Evolutionary conservation across 2,888 invertebrate species (phyloP).

Genomic region (Brachycybe producta): DNA sequence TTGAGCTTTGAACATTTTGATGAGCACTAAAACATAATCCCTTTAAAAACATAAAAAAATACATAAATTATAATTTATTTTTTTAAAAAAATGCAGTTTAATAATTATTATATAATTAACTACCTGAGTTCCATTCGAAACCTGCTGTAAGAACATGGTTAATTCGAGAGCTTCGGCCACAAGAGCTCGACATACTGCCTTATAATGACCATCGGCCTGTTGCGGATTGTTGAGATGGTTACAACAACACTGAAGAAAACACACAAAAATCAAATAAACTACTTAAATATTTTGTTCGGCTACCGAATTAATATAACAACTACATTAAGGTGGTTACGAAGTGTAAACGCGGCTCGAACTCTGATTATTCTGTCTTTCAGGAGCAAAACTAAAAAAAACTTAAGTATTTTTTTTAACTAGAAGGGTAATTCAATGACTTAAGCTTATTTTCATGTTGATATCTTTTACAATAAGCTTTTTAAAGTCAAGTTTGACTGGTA

Average conservation of each 20-base stretch:
- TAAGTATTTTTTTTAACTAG: too few species aligned
- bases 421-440: too few species aligned
- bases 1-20: slow-evolving; percentile 33
- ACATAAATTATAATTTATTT: neutral
- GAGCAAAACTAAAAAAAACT: too few species aligned
- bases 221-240: slow-evolving; percentile 19
- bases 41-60: slow-evolving; percentile 38
- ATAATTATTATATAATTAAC: neutral
- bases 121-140: slow-evolving; percentile 52
- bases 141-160: slow-evolving; percentile 75
- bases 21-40: slow-evolving; percentile 45
- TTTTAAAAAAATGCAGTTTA: neutral
- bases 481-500: too few species aligned
- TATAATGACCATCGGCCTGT: slow-evolving; percentile 63
- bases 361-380: too few species aligned
- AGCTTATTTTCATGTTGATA: too few species aligned
- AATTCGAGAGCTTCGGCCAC: slow-evolving; percentile 84
- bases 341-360: too few species aligned
- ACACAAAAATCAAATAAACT: slow-evolving; percentile 15
- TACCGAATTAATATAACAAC: too few species aligned
- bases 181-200: slow-evolving; percentile 80
- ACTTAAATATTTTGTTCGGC: neutral
- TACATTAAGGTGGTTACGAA: too few species aligned
- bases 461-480: too few species aligned
- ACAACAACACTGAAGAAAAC: slow-evolving; percentile 15